phyloP scores from a whole-genome alignment of 2,113 vertebrate species.

The Equus przewalskii region DNA sequence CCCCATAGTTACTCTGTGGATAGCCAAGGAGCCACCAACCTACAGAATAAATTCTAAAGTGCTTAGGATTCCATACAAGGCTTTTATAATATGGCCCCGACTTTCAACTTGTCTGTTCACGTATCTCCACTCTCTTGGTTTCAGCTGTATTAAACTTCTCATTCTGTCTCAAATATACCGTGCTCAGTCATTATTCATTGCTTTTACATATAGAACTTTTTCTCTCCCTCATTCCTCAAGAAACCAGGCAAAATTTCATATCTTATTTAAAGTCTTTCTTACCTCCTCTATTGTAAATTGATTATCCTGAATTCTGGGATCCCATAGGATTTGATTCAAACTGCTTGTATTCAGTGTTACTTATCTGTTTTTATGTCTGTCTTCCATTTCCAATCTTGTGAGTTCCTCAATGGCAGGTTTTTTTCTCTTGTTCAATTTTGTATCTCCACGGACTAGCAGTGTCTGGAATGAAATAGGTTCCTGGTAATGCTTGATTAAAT shows the following conservation, averaged over 20 bases:
- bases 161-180: background rate
- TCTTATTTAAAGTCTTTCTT: background rate
- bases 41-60: background rate
- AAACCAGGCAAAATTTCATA: background rate
- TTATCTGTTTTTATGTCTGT: background rate
- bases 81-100: background rate
- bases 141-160: background rate
- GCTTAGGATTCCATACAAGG: background rate
- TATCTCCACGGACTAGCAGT: background rate
- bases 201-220: background rate
- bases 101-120: background rate
- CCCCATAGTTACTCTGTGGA: background rate
- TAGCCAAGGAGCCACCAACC: background rate
- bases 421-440: background rate
- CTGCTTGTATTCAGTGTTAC: background rate
- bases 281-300: background rate
- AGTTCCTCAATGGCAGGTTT: background rate
- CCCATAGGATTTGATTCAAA: background rate
- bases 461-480: background rate
- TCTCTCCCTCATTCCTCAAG: background rate
- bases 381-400: background rate
- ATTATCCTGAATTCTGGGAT: background rate
- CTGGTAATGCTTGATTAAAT: conserved; percentile 13
- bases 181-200: background rate
- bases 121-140: background rate